These are phyloP conservation scores for Diadophis punctatus DNA, from an alignment of 2,113 vertebrate species.

Conservation along the genomic window DNA sequence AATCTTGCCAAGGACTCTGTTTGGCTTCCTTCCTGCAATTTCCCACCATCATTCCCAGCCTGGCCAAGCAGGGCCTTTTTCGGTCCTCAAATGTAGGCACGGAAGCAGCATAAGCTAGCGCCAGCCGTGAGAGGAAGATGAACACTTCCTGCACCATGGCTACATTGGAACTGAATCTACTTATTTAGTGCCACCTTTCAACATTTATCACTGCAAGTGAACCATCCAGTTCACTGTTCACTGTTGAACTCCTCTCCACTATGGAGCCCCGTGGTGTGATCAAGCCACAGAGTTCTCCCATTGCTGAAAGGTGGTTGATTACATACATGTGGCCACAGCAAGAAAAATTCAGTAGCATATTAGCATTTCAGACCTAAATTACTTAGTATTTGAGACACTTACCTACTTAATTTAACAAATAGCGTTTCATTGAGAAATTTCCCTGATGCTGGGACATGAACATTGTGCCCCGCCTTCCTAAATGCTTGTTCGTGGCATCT, in stretches of 20 bases:
- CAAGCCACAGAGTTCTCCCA: neutral
- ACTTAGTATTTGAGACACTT: neutral
- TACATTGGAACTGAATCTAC: neutral
- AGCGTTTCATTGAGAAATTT: neutral
- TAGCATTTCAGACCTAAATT: neutral
- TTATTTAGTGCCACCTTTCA: neutral
- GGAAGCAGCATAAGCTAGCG: too few species aligned
- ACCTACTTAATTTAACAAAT: neutral
- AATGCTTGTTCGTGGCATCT: neutral
- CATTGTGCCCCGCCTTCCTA: neutral
- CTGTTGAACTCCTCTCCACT: neutral
- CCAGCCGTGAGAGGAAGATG: neutral
- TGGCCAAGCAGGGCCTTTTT: neutral
- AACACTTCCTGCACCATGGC: neutral
- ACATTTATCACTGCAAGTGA: fast-evolving
- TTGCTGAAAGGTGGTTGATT: neutral
- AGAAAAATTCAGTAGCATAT: neutral
- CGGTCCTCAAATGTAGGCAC: neutral
- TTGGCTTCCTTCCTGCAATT: neutral
- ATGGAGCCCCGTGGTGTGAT: neutral
- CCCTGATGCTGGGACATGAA: neutral
- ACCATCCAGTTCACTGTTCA: neutral
- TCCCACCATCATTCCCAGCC: neutral
- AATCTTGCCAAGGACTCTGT: neutral
- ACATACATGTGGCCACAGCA: neutral